Base-by-base conservation (phyloP, 1,140 invertebrate species). In the Drosophila carrolli region DNA sequence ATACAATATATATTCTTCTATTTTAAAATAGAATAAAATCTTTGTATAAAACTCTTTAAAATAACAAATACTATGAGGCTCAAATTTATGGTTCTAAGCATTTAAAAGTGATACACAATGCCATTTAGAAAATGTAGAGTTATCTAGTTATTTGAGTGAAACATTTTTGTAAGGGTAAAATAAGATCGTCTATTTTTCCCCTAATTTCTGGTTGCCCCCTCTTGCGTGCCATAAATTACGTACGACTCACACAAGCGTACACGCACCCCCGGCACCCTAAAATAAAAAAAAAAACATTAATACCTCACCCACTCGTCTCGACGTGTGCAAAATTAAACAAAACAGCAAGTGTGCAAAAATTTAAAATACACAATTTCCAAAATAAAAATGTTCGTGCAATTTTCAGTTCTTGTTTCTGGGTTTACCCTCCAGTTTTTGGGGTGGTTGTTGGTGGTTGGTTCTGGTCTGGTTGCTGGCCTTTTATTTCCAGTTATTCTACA, bases 301-400 rank as follows among this genome's bases (percentile, higher is more conserved):
- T 40, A 47, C 32, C 65, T 43, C 65, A 68, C 61, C 38, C 46
- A 68, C 60, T 44, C 65, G 60, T 65, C 35, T 59, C 61, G 73
- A 55, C 66, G 80, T 58, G 70, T 71, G 54, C 59, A 73, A 78
- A 84, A 84, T 84, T 84, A 74, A 84, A 74, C 81, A 80, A 80
- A 78, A 74, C 75, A 60, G 62, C 77, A 84, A 84, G 81, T 77
- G 81, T 74, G 73, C 77, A 65, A 79, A 75, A 75, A 75, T 84
- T 80, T 84, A 73, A 84, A 84, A 80, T 76, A 57, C 73, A 78
- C 57, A 78, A 65, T 66, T 84, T 71, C 48, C 29, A 50, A 72
- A 71, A 72, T 71, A 71, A 37, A 58, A 72, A 72, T 50, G 72
- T 79, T 79, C 67, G 66, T 71, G 65, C 67, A 71, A 71, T 71